Evolutionary conservation across 2,797 vertebrate genomes (phyloP).

Genomic region (Steatocranus sp.): DNA sequence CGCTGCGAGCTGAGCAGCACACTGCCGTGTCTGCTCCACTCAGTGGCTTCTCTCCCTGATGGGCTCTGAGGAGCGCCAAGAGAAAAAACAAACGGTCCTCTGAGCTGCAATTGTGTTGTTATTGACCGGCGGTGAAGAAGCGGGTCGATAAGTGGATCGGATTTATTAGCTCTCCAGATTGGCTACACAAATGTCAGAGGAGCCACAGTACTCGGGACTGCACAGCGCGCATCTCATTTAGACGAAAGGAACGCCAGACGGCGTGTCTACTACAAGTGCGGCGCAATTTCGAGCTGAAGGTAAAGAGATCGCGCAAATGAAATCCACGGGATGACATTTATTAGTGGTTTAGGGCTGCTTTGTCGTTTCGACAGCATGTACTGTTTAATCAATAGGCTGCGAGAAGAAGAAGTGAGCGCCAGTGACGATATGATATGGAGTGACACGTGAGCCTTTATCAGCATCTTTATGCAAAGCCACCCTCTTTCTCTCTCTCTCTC

Average conservation of each 20-base stretch:
- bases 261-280: constrained; percentile 33
- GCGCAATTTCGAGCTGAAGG: constrained; percentile 35
- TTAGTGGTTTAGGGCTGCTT: background rate
- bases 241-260: constrained; percentile 18
- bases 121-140: constrained; percentile 21
- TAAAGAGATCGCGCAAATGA: constrained; percentile 17
- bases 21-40: background rate
- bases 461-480: background rate
- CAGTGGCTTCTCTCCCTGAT: background rate
- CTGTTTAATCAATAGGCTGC: background rate
- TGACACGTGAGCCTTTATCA: background rate
- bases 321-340: background rate
- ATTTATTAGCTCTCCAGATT: constrained; percentile 41
- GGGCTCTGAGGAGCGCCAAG: background rate
- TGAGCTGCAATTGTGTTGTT: constrained; percentile 11
- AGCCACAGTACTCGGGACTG: background rate
- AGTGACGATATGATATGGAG: background rate
- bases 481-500: background rate
- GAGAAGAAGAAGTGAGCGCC: background rate
- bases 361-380: background rate
- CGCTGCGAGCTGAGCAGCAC: background rate
- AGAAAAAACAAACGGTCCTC: background rate
- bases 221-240: constrained; percentile 4
- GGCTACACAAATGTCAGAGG: constrained; percentile 12
- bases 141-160: constrained; percentile 46